phyloP scores from a whole-genome alignment of 2,113 vertebrate genomes.

The Melospiza melodia region DNA sequence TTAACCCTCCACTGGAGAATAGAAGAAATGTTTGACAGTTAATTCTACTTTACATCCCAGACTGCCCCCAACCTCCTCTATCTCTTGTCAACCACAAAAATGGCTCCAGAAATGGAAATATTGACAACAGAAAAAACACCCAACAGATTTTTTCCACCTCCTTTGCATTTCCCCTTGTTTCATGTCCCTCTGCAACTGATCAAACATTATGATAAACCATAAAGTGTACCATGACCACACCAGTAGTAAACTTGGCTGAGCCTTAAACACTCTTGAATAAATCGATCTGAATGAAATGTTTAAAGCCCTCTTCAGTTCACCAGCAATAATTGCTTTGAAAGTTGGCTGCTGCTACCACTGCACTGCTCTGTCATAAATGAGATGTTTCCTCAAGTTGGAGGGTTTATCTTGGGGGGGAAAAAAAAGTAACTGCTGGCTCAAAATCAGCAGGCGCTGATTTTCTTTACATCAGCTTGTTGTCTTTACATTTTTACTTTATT shows the following conservation, averaged over 20 bases:
- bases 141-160: not conserved
- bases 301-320: slow-evolving; percentile 56
- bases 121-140: not conserved
- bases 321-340: slow-evolving; percentile 39
- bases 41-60: not conserved
- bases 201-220: slow-evolving; percentile 48
- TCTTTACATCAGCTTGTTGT: not conserved
- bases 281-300: slow-evolving; percentile 67
- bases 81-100: slow-evolving; percentile 29
- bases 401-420: not conserved
- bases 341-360: not conserved
- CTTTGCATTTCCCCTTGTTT: not conserved
- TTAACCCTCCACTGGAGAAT: slow-evolving; percentile 47
- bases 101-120: slow-evolving; percentile 12
- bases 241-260: slow-evolving; percentile 61
- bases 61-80: not conserved
- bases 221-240: slow-evolving; percentile 13
- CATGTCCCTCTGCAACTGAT: slow-evolving; percentile 34
- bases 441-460: not conserved
- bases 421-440: not conserved
- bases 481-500: not conserved
- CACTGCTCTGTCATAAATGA: not conserved
- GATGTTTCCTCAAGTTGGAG: not conserved
- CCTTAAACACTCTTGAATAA: slow-evolving; percentile 73
- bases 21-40: not conserved